phyloP scores from a whole-genome alignment of 1,140 invertebrate genomes.

The Macrotrachela quadricornifera region DNA sequence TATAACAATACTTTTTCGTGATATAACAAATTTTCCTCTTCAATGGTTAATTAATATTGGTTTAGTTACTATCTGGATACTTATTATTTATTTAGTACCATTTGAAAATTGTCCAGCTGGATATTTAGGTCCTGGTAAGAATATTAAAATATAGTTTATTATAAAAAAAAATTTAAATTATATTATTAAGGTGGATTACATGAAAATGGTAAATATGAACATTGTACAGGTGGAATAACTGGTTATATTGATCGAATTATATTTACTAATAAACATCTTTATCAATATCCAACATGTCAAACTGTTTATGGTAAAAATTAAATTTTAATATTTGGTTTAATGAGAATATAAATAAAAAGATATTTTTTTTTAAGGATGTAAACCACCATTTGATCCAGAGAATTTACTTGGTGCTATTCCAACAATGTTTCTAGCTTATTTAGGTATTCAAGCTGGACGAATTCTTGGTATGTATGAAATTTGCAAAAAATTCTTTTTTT shows the following conservation, averaged over 20 bases:
- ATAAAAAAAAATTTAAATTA: too few relatives aligned
- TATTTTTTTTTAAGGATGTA: conserved; percentile 47
- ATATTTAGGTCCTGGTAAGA: conserved; percentile 16
- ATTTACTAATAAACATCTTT: conserved; percentile 50
- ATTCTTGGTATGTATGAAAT: conserved; percentile 14
- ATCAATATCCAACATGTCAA: conserved; percentile 44
- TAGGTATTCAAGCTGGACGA: conserved; percentile 42
- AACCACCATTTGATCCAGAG: conserved; percentile 59
- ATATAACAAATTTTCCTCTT: too few relatives aligned
- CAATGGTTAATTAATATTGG: too few relatives aligned
- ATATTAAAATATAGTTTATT: too few relatives aligned
- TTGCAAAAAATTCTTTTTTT: conserved; percentile 37
- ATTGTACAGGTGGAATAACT: conserved; percentile 63
- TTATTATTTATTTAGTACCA: too few relatives aligned
- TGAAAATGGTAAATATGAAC: conserved; percentile 35
- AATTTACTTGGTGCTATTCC: conserved; percentile 44
- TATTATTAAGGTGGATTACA: conserved; percentile 47
- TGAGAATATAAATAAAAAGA: background rate
- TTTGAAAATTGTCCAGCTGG: too few relatives aligned
- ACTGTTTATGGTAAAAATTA: conserved; percentile 12
- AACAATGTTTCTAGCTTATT: conserved; percentile 44
- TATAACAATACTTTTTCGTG: conserved; percentile 18
- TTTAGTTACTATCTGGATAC: too few relatives aligned
- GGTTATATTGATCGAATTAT: conserved; percentile 55
- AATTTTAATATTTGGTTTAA: conserved; percentile 40